Conservation (phyloP, 2,797 vertebrate genomes). For the Sebastes nivosus region DNA sequence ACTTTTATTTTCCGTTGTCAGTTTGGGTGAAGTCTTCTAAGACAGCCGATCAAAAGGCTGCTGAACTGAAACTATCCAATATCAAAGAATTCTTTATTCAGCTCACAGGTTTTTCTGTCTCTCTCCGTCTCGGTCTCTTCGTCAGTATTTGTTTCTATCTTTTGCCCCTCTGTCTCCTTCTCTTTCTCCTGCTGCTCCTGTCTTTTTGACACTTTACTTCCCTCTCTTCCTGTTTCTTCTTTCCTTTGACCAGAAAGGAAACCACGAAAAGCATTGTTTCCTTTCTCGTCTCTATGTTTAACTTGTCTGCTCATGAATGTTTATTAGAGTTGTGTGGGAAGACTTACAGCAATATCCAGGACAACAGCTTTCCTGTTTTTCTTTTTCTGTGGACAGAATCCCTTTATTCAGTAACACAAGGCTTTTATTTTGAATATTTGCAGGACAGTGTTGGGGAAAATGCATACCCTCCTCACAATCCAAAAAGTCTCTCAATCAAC, state of each 20-base stretch:
- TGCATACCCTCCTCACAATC: background rate
- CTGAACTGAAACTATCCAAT: constrained; percentile 41
- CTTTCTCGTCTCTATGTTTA: background rate
- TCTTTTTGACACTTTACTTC: constrained; percentile 7
- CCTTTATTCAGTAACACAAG: background rate
- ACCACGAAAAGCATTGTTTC: background rate
- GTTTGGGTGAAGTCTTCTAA: constrained; percentile 41
- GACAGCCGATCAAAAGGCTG: constrained; percentile 57
- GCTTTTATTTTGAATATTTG: background rate
- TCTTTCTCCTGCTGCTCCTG: background rate
- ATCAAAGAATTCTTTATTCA: constrained; percentile 51
- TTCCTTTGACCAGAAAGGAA: background rate
- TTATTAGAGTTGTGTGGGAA: background rate
- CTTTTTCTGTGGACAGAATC: background rate
- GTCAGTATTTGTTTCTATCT: constrained; percentile 32
- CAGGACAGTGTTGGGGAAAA: background rate
- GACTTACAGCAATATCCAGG: background rate
- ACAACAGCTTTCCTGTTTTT: background rate
- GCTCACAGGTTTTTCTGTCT: constrained; percentile 9
- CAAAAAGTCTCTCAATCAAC: background rate
- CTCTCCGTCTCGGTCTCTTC: background rate
- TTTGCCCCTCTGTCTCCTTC: background rate
- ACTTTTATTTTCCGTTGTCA: constrained; percentile 56
- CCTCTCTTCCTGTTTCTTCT: background rate
- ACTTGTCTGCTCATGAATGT: background rate